These are phyloP conservation scores for Theristicus caerulescens DNA, from an alignment of 2,113 vertebrate species.

Conservation along the genomic window DNA sequence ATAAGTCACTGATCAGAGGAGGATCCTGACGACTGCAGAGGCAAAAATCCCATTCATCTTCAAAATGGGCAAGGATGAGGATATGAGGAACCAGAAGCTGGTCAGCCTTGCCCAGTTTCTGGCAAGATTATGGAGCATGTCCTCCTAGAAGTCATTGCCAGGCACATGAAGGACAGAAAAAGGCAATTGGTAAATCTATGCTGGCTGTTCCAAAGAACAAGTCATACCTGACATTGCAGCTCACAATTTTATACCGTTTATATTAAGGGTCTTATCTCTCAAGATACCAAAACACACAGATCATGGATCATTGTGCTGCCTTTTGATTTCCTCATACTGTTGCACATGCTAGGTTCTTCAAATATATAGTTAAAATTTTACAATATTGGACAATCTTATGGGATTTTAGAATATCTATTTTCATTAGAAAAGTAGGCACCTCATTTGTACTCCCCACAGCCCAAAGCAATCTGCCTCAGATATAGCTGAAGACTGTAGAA, in stretches of 20 bases:
- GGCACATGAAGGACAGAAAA: neutral
- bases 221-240: neutral
- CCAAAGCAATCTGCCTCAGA: neutral
- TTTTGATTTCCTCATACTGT: neutral
- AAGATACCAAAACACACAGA: neutral
- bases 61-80: neutral
- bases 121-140: neutral
- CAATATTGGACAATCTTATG: neutral
- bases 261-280: neutral
- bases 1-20: neutral
- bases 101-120: neutral
- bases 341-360: neutral
- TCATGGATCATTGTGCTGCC: neutral
- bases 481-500: neutral
- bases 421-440: neutral
- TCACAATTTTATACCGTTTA: neutral
- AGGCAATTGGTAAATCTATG: neutral
- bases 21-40: neutral
- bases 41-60: neutral
- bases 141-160: neutral
- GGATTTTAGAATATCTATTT: neutral
- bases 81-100: neutral
- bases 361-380: neutral
- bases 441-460: neutral
- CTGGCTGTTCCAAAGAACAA: neutral